These are phyloP conservation scores for Charaxes varanes DNA, from an alignment of 1,140 invertebrate species.

Conservation along the genomic window DNA sequence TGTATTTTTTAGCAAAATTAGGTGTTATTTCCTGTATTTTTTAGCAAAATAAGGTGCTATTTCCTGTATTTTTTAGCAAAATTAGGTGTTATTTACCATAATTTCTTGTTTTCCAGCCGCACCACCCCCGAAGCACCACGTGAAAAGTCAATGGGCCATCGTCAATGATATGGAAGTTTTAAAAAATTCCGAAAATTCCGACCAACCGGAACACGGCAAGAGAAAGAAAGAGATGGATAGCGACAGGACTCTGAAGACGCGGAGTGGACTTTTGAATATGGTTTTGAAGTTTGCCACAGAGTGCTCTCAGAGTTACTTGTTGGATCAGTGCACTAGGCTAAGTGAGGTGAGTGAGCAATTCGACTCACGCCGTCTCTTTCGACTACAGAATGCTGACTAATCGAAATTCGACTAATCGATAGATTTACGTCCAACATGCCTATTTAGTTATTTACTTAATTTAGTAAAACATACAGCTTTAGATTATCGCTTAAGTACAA, in stretches of 20 bases:
- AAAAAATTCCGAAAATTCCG: conserved; percentile 16
- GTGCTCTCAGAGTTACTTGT: conserved; percentile 62
- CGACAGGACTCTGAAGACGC: conserved; percentile 37
- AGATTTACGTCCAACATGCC: too few relatives aligned
- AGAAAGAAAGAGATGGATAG: conserved; percentile 23
- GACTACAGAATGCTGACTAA: too few relatives aligned
- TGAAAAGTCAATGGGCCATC: conserved; percentile 55
- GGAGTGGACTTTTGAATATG: background rate
- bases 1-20: too few relatives aligned
- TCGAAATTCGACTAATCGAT: too few relatives aligned
- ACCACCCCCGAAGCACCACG: conserved; percentile 46
- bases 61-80: too few relatives aligned
- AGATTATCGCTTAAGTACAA: too few relatives aligned
- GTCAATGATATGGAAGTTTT: conserved; percentile 42
- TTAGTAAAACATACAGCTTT: too few relatives aligned
- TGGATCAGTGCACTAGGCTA: conserved; percentile 68
- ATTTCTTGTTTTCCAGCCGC: conserved; percentile 36
- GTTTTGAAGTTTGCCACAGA: conserved; percentile 65
- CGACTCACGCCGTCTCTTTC: too few relatives aligned
- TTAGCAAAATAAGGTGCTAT: too few relatives aligned
- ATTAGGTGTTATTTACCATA: too few relatives aligned
- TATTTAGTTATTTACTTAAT: too few relatives aligned
- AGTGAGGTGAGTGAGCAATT: conserved; percentile 69
- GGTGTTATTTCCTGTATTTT: too few relatives aligned
- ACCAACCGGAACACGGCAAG: conserved; percentile 9